phyloP scores from a whole-genome alignment of 2,888 invertebrate species.

The Drosophila diplacantha region DNA sequence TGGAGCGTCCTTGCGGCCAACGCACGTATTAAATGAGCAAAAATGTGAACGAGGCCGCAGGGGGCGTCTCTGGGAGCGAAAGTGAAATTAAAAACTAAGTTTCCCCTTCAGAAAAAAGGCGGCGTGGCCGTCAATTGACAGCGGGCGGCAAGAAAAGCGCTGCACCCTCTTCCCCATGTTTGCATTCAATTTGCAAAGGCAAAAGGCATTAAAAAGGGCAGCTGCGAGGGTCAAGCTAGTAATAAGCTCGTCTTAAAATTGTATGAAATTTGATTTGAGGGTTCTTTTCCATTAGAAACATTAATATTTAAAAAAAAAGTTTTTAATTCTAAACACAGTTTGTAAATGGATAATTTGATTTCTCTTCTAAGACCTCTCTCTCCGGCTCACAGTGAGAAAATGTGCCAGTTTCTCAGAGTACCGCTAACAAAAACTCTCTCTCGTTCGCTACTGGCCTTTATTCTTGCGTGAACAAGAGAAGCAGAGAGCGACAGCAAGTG shows the following conservation, averaged over 20 bases:
- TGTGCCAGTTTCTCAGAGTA: too few species aligned
- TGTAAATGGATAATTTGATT: neutral
- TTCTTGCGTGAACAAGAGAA: too few species aligned
- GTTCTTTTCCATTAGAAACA: too few species aligned
- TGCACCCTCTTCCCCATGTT: conserved; percentile 40
- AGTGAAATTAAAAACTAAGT: conserved; percentile 68
- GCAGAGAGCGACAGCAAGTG: too few species aligned
- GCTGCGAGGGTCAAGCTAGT: conserved; percentile 7
- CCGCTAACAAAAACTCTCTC: neutral
- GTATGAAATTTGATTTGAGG: neutral
- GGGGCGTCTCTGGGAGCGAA: conserved; percentile 34
- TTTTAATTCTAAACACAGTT: neutral
- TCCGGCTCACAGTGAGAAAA: neutral
- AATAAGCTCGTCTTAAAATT: neutral
- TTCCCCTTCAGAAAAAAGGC: conserved; percentile 33
- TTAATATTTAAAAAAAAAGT: too few species aligned
- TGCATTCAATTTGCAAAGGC: conserved; percentile 57
- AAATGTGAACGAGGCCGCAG: conserved; percentile 27
- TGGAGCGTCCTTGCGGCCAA: conserved; percentile 59
- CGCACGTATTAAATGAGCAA: conserved; percentile 64
- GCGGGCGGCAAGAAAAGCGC: conserved; percentile 3
- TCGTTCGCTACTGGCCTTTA: neutral
- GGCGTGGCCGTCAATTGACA: conserved; percentile 64
- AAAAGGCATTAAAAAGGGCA: conserved; percentile 44
- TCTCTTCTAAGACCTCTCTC: too few species aligned